Conservation (phyloP, 1,140 invertebrate genomes). For the Drosophila ogumai region DNA sequence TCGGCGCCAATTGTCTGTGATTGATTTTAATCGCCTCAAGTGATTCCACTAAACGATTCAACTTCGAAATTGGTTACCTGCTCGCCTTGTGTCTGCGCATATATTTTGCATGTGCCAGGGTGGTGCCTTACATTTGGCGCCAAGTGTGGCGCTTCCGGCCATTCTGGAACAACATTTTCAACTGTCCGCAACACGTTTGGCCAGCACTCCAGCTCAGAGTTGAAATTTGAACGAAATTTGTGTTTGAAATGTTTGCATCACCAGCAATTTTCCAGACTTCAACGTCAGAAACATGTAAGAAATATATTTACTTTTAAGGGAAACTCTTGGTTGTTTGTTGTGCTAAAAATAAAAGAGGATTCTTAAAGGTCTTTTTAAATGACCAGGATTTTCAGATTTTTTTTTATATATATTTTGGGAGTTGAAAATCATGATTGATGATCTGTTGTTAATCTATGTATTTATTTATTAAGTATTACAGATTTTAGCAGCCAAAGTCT, state of each 20-base stretch:
- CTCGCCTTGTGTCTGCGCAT: constrained; percentile 62
- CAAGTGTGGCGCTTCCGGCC: constrained; percentile 66
- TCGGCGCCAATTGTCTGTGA: constrained; percentile 75
- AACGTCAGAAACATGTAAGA: not conserved
- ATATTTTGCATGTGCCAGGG: constrained; percentile 15
- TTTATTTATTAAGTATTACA: no score
- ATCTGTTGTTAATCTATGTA: no score
- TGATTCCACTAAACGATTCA: constrained; percentile 83
- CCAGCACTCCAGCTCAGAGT: not conserved
- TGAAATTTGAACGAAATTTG: not conserved
- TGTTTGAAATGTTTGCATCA: not conserved
- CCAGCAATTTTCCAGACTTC: not conserved
- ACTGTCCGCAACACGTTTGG: constrained; percentile 50
- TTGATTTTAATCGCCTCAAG: constrained; percentile 84
- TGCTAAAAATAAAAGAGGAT: not conserved
- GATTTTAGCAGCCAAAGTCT: not conserved
- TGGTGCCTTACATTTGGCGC: constrained; percentile 46
- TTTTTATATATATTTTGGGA: no score
- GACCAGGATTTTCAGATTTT: not conserved
- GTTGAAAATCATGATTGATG: not conserved
- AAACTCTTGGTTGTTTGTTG: no score
- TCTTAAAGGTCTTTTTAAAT: not conserved
- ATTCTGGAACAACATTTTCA: constrained; percentile 48
- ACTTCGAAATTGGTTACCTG: constrained; percentile 78
- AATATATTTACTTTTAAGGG: not conserved